phyloP scores from a whole-genome alignment of 2,888 invertebrate genomes.

The Netelia virgata region DNA sequence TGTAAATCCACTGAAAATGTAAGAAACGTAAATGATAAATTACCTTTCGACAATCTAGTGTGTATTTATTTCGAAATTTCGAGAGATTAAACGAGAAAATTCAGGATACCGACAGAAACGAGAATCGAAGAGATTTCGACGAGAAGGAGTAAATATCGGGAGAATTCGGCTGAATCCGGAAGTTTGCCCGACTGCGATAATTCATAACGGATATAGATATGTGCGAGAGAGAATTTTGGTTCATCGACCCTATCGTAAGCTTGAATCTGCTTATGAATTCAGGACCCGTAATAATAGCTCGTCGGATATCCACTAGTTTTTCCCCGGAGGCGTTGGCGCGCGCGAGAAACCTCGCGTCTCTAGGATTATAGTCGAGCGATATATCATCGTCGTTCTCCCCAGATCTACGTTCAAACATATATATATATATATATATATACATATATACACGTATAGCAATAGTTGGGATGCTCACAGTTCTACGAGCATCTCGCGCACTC shows the following conservation, averaged over 20 bases:
- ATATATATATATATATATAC: neutral
- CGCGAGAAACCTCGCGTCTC: conserved; percentile 45
- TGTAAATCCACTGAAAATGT: conserved; percentile 27
- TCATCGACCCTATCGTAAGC: conserved; percentile 41
- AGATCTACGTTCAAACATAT: neutral
- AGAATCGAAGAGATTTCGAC: no score
- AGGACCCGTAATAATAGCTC: conserved; percentile 50
- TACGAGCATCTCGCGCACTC: conserved; percentile 7
- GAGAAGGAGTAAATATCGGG: neutral
- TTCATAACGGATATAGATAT: no score
- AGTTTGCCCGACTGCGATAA: no score
- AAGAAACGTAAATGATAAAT: conserved; percentile 9
- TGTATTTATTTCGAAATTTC: conserved; percentile 5
- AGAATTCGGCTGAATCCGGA: neutral
- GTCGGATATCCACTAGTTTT: conserved; percentile 37
- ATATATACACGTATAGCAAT: no score
- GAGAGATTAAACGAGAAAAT: conserved; percentile 6
- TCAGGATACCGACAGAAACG: no score
- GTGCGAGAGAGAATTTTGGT: no score
- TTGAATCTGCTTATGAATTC: conserved; percentile 53
- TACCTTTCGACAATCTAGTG: conserved; percentile 23
- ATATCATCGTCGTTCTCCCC: neutral
- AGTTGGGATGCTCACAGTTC: neutral
- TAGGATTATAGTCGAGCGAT: conserved; percentile 53
- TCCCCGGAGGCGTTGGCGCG: conserved; percentile 18